Base-by-base conservation (phyloP, 2,797 vertebrate genomes). In the Hybognathus amarus region DNA sequence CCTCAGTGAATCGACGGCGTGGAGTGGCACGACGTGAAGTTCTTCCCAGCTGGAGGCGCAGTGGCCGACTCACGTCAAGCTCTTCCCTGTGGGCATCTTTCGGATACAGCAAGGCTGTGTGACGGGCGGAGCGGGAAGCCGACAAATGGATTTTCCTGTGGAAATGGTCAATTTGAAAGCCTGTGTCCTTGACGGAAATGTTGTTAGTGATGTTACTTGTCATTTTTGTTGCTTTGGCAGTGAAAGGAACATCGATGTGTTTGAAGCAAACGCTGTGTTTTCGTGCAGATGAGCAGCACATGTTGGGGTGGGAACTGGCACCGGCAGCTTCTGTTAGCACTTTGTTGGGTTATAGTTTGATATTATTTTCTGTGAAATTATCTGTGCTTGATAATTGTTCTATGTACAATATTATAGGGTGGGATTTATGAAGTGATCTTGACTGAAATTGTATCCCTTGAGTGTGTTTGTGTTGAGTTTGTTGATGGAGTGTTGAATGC, bases 1-100 rank as follows among this genome's bases (percentile, higher is more conserved):
- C n/a, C 52, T 18, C 89, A 95, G 94, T 95, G 36, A 47, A 95
- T 95, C 71, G 94, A 96, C 36, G 95, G 96, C 1, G 94, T 96
- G 27, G 96, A 96, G 83, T 96, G 95, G 95, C 95, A 94, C 0
- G 94, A 96, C 2, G 96, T 96, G 11, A 96, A 96, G 93, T 96
- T 96, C 90, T 96, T 96, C 90, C 90, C 96, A 96, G 92, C 92
- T 96, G 69, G 94, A 96, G 0, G 95, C 96, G 3, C 96, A 96
- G 92, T 96, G 96, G 96, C 95, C 96, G 52, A 96, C 96, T 0
- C 96, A 96, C 0, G 95, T 96, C 87, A 96, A 96, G 89, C 93
- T 96, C 89, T 95, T 96, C 89, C 96, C 96, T 2, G 93, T 96
- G 17, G 95, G 96, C 80, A 93, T 96, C 87, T 96, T n/a, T 96